These are phyloP conservation scores for Brotula barbata DNA, from an alignment of 2,797 vertebrate species.

Conservation along the genomic window DNA sequence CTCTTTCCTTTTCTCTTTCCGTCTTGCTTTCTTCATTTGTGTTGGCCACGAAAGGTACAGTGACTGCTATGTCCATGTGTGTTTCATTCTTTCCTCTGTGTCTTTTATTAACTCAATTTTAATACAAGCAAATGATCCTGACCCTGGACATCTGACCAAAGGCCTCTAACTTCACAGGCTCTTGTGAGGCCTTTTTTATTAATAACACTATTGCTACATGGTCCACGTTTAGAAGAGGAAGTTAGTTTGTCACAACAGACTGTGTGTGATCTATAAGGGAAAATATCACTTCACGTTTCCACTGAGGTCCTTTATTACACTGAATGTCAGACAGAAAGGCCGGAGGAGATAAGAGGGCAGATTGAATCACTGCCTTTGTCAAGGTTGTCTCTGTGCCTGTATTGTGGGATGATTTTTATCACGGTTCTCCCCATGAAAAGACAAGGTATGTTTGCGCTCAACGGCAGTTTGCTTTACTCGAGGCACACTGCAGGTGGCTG, in stretches of 20 bases:
- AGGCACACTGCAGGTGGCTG: slow-evolving; percentile 57
- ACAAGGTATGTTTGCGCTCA: slow-evolving; percentile 66
- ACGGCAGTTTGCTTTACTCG: slow-evolving; percentile 58
- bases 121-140: slow-evolving; percentile 42
- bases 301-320: slow-evolving; percentile 42
- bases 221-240: slow-evolving; percentile 37
- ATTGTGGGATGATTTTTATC: slow-evolving; percentile 75
- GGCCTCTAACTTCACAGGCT: background rate
- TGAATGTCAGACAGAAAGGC: slow-evolving; percentile 35
- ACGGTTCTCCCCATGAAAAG: slow-evolving; percentile 65
- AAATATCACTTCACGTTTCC: slow-evolving; percentile 37
- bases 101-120: slow-evolving; percentile 30
- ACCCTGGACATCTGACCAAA: background rate
- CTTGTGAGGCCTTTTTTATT: slow-evolving; percentile 23
- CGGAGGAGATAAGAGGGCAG: slow-evolving; percentile 59
- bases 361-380: slow-evolving; percentile 73
- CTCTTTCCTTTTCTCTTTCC: no score
- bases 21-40: no score
- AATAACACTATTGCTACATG: slow-evolving; percentile 19
- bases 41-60: no score
- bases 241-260: slow-evolving; percentile 21
- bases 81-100: background rate
- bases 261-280: slow-evolving; percentile 36
- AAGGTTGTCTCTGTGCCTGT: slow-evolving; percentile 68
- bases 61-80: no score